Base-by-base conservation (phyloP, 92 coral and sea anemone species). In the Palythoa caribaeorum region DNA sequence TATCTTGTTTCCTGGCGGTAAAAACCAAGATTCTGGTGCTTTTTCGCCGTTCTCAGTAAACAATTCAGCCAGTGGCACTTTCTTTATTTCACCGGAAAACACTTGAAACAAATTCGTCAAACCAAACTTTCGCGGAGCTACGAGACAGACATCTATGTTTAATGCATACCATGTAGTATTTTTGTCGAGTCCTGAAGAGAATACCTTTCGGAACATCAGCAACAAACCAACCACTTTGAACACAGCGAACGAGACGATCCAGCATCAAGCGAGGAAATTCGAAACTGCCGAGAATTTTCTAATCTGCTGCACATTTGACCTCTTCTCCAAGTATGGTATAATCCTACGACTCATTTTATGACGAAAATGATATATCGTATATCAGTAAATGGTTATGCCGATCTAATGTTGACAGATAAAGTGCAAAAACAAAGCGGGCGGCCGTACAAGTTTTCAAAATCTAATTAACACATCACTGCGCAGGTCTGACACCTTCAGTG, bases 161-260 rank as follows among this genome's bases (percentile, higher is more conserved):
- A 71, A 38, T 71, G 76, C 76, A 71, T 71, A 71, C 76, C 76
- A 71, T 71, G 76, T 71, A 71, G 76, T 71, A 71, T 38, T 71
- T 71, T 28, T 71, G 50, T 71, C 76, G 48, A 71, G 76, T 71
- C 7, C 21, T 71, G 76, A 71, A 35, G 48, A 71, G 76, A 71
- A 71, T 71, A 71, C 76, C 47, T 71, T 71, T 71, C 10, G 76
- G 76, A 71, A 71, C 20, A 71, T 71, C 76, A 21, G 76, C 44
- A 71, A 71, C 50, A 71, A 38, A 57, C 65, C 17, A 57, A 57
- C 15, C 65, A 57, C 65, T 57, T 57, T 0, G n/a, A 57, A 57
- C 65, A 57, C 65, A 12, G n/a, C 65, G 37, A 21, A n/a, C 11
- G 36, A 57, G 63, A 57, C 71, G 17, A 66, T 66, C 71, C 37